Conservation (phyloP, 1,140 invertebrate genomes). For the Brachionus paranguensis region DNA sequence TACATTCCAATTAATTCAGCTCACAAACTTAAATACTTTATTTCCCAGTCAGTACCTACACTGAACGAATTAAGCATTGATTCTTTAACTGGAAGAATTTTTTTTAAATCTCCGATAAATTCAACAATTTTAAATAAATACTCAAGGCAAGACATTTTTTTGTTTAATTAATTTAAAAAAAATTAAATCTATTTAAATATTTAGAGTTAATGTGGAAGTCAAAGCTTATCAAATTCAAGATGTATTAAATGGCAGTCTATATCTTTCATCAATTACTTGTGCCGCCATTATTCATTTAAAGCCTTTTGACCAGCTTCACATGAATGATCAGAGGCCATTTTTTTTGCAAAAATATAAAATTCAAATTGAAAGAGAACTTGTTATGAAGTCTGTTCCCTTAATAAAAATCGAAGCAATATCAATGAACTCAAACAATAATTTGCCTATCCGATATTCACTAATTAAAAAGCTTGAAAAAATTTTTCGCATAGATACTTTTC, state of each 20-base stretch:
- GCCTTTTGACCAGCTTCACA: neutral
- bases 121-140: neutral
- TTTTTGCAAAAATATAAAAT: neutral
- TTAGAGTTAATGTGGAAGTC: neutral
- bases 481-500: neutral
- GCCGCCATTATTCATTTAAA: constrained; percentile 8
- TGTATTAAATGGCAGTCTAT: neutral
- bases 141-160: neutral
- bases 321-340: neutral
- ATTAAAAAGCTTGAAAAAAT: neutral
- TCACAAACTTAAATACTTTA: neutral
- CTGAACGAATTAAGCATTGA: neutral
- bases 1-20: neutral
- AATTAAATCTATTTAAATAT: neutral
- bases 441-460: neutral
- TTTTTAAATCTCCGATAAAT: neutral
- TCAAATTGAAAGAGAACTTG: neutral
- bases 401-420: constrained; percentile 8
- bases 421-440: neutral
- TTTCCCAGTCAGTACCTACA: neutral
- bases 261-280: neutral
- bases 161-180: neutral
- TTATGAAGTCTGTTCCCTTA: neutral
- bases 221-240: constrained; percentile 2
- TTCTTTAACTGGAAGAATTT: neutral